Evolutionary conservation across 2,113 vertebrate species (phyloP).

Genomic region (Asarcornis scutulata): DNA sequence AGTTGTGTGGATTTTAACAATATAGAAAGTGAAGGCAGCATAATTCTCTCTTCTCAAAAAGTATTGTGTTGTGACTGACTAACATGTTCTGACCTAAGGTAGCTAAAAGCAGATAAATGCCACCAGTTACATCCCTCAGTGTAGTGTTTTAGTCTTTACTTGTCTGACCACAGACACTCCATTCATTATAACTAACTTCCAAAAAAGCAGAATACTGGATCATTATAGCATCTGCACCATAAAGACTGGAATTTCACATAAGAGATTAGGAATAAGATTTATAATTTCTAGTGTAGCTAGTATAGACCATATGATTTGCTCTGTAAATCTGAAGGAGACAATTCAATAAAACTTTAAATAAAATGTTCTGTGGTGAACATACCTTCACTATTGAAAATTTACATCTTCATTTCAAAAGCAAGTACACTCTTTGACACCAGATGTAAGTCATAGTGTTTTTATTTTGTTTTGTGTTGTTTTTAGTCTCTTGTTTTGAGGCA

Average conservation of each 20-base stretch:
- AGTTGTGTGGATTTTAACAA: background rate
- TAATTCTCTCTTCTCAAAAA: background rate
- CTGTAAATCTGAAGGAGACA: background rate
- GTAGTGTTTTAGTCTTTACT: background rate
- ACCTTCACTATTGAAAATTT: background rate
- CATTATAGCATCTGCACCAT: background rate
- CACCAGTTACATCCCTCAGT: background rate
- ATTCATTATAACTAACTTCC: background rate
- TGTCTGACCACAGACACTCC: background rate
- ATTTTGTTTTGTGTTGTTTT: background rate
- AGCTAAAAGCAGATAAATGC: background rate
- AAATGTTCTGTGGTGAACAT: background rate
- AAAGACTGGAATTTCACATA: background rate
- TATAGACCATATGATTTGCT: background rate
- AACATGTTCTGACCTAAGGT: background rate
- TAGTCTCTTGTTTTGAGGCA: background rate
- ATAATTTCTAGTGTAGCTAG: background rate
- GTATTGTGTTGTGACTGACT: background rate
- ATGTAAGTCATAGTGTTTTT: background rate
- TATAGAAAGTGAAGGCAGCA: background rate
- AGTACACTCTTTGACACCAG: background rate
- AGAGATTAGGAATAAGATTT: background rate
- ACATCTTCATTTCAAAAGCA: background rate
- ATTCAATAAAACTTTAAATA: background rate
- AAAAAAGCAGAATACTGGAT: background rate